A percentile compares a stretch with the other conserved stretches of the same genome.
Evolutionary conservation across 2,113 vertebrate genomes (phyloP).

Genomic region (Agapornis roseicollis): DNA sequence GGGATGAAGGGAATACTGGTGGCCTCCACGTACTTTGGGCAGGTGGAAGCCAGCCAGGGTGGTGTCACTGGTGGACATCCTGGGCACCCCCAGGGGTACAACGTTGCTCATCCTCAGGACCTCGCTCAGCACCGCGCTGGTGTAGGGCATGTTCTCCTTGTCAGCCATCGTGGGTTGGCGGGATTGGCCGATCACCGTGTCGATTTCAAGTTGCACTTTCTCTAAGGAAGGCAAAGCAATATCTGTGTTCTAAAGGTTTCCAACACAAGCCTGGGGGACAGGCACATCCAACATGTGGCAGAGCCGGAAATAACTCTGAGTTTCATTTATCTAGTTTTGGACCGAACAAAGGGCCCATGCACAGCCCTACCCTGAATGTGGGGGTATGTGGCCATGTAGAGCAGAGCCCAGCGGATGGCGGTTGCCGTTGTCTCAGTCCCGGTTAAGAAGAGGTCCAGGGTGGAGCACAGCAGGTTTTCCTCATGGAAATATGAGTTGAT

Average conservation of each 20-base stretch:
- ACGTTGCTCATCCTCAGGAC: constrained; percentile 83
- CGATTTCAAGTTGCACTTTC: constrained; percentile 78
- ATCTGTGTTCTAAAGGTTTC: neutral
- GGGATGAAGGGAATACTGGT: neutral
- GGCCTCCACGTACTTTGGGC: constrained; percentile 73
- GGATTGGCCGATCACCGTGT: constrained; percentile 69
- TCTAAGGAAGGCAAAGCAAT: constrained; percentile 22
- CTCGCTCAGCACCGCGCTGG: constrained; percentile 84
- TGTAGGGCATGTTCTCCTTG: constrained; percentile 79
- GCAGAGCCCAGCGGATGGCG: constrained; percentile 80
- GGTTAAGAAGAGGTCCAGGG: constrained; percentile 82
- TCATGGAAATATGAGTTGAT: constrained; percentile 72
- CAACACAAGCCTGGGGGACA: neutral
- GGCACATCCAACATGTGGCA: neutral
- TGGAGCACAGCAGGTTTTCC: constrained; percentile 72
- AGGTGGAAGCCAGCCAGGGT: constrained; percentile 77
- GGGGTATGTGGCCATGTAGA: constrained; percentile 79
- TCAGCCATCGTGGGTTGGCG: constrained; percentile 73
- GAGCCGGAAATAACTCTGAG: neutral
- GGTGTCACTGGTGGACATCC: constrained; percentile 72
- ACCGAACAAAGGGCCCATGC: neutral
- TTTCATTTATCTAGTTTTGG: neutral
- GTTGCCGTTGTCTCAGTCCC: constrained; percentile 79
- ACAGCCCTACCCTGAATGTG: constrained; percentile 76
- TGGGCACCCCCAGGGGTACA: constrained; percentile 79